phyloP scores from a whole-genome alignment of 2,888 invertebrate genomes.

The Byasa hedistus region DNA sequence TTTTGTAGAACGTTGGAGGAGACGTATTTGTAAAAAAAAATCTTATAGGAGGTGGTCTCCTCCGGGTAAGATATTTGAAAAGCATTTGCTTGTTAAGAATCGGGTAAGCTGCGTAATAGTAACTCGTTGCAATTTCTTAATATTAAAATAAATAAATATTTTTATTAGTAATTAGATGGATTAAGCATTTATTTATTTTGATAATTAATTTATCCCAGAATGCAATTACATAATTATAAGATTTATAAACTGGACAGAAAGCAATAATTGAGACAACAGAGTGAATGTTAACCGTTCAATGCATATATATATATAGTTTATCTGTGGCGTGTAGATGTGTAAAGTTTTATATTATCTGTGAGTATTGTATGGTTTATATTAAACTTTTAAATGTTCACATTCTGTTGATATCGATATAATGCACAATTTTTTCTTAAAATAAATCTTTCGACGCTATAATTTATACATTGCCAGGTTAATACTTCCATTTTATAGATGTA shows the following conservation, averaged over 20 bases:
- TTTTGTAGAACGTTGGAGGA: background rate
- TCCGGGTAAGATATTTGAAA: conserved; percentile 14
- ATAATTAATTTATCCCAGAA: conserved; percentile 28
- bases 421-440: conserved; percentile 39
- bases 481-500: conserved; percentile 48
- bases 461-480: conserved; percentile 48
- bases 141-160: conserved; percentile 18
- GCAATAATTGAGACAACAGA: conserved; percentile 24
- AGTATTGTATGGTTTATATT: conserved; percentile 24
- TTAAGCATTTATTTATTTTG: conserved; percentile 30
- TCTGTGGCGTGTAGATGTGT: conserved; percentile 20
- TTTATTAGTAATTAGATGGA: conserved; percentile 26
- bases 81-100: conserved; percentile 1
- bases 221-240: conserved; percentile 26
- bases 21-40: background rate
- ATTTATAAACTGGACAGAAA: conserved; percentile 9
- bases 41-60: background rate
- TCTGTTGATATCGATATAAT: conserved; percentile 12
- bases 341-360: conserved; percentile 10
- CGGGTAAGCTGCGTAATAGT: conserved; percentile 6
- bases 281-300: conserved; percentile 8
- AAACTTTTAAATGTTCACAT: conserved; percentile 10
- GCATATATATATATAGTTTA: background rate
- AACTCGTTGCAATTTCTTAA: conserved; percentile 18
- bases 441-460: conserved; percentile 37